Percentiles rank a stretch among this genome's conserved stretches.
Conservation (phyloP, 2,113 vertebrate genomes). For the Prinia subflava region DNA sequence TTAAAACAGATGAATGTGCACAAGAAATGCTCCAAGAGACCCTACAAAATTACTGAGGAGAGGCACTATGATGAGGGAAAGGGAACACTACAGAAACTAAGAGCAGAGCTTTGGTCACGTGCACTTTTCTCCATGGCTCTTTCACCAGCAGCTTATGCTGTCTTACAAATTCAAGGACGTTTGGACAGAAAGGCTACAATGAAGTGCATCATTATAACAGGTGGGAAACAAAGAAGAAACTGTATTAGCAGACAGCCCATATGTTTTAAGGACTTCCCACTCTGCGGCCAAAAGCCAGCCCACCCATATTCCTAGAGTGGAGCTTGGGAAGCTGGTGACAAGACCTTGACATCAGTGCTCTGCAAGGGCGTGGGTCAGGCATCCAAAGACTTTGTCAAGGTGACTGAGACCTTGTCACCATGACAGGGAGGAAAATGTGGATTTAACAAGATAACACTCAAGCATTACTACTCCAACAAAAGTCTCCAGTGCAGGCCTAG, state of each 20-base stretch:
- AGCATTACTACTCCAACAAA: neutral
- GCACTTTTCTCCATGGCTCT: neutral
- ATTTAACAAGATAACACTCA: neutral
- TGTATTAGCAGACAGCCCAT: fast-evolving
- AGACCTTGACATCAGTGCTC: neutral
- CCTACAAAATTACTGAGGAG: neutral
- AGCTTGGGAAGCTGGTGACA: neutral
- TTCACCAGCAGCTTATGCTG: neutral
- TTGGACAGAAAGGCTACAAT: neutral
- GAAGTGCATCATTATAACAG: neutral
- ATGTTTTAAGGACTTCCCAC: neutral
- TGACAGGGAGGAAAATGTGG: no score
- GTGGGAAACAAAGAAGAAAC: neutral
- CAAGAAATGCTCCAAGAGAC: neutral
- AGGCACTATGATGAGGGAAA: fast-evolving
- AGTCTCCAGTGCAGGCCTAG: neutral
- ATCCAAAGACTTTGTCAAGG: neutral
- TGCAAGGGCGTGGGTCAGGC: neutral
- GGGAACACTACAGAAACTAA: neutral
- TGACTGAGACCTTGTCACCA: neutral
- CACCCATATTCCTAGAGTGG: fast-evolving
- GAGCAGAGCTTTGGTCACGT: neutral
- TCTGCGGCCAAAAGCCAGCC: neutral
- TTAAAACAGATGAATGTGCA: neutral
- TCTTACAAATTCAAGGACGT: neutral